A percentile compares a stretch with the other conserved stretches of the same genome.
These are phyloP conservation scores for Caenorhabditis sp. DNA, from an alignment of 2,888 invertebrate species.

Conservation along the genomic window DNA sequence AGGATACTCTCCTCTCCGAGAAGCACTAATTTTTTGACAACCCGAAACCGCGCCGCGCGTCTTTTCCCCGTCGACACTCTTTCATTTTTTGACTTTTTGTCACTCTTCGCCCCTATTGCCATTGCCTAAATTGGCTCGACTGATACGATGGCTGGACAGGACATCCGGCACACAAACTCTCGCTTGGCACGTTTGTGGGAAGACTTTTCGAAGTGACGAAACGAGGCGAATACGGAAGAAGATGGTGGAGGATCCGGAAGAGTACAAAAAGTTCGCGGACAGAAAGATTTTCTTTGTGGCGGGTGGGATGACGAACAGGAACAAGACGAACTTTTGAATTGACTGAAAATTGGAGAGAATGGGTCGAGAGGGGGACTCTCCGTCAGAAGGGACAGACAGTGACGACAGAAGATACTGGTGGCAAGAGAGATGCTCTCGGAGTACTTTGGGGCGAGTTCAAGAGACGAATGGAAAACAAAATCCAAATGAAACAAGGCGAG, in stretches of 20 bases:
- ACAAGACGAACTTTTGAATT: not conserved
- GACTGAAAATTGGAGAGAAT: no score
- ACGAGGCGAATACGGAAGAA: not conserved
- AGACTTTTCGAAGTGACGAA: not conserved
- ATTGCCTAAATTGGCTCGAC: constrained; percentile 54
- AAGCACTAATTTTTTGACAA: constrained; percentile 62
- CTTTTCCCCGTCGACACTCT: constrained; percentile 2
- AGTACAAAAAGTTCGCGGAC: constrained; percentile 6
- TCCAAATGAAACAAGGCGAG: not conserved
- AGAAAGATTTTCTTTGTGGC: not conserved
- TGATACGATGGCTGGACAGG: constrained; percentile 55
- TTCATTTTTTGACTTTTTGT: constrained; percentile 58
- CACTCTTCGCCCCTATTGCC: no score
- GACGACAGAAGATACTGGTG: no score
- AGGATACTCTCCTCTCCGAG: constrained; percentile 40
- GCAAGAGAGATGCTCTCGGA: no score
- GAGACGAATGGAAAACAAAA: not conserved
- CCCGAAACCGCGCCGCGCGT: constrained; percentile 18
- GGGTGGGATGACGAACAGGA: not conserved
- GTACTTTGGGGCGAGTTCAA: no score
- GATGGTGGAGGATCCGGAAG: not conserved
- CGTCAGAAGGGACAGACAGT: no score
- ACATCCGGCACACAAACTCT: constrained; percentile 47
- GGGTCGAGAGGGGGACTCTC: no score
- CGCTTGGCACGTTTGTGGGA: constrained; percentile 44